phyloP scores from a whole-genome alignment of 1,140 invertebrate species.

The Drosophila baimaii region DNA sequence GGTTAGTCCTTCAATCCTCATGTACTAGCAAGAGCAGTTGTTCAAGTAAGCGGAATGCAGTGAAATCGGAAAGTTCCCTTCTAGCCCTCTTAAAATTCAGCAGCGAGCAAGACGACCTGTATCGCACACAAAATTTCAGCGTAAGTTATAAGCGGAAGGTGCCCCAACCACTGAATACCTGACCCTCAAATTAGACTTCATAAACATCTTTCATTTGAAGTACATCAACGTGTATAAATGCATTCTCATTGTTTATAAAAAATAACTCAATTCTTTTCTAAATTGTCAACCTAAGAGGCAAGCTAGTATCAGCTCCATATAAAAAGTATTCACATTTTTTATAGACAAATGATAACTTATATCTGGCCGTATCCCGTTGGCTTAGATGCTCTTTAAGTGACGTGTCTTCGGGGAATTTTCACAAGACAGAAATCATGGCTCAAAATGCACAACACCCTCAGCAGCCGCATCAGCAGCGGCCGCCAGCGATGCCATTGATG shows the following conservation, averaged over 20 bases:
- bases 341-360: constrained; percentile 7
- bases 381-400: neutral
- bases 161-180: too few species aligned
- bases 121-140: neutral
- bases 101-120: neutral
- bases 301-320: too few species aligned
- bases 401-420: neutral
- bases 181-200: too few species aligned
- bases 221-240: too few species aligned
- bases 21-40: neutral
- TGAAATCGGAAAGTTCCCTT: neutral
- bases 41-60: neutral
- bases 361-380: neutral
- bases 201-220: too few species aligned
- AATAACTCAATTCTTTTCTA: too few species aligned
- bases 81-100: neutral
- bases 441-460: constrained; percentile 4
- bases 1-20: neutral
- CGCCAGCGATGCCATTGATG: neutral
- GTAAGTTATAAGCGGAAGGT: too few species aligned
- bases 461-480: neutral
- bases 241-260: too few species aligned
- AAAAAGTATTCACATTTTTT: too few species aligned
- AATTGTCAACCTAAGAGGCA: too few species aligned
- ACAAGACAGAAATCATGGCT: neutral